Evolutionary conservation across 1,140 invertebrate species (phyloP).

Genomic region (Drosophila ananassae): DNA sequence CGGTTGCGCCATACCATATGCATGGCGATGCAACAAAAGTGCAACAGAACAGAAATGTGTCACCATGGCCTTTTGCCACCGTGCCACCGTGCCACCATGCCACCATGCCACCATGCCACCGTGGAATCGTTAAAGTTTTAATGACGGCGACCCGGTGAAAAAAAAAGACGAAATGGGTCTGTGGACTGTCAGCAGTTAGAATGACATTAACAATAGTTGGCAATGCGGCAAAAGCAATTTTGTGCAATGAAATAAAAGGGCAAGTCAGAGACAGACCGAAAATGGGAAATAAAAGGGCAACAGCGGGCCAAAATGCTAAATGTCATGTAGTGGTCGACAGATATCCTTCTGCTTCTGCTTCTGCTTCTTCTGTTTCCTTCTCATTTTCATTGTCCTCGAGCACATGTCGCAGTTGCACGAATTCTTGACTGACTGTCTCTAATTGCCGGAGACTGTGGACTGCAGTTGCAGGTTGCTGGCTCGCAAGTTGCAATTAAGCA

Average conservation of each 20-base stretch:
- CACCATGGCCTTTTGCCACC: constrained; percentile 59
- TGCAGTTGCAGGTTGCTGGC: constrained; percentile 8
- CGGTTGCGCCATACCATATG: constrained; percentile 39
- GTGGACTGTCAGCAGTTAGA: constrained; percentile 61
- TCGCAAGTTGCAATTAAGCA: constrained; percentile 62
- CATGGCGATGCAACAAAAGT: constrained; percentile 26
- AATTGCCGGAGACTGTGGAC: constrained; percentile 59
- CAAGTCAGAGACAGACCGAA: constrained; percentile 32
- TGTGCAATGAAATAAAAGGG: constrained; percentile 72
- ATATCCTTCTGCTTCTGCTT: constrained; percentile 12
- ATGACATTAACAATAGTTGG: constrained; percentile 79
- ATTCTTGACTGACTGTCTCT: constrained; percentile 64
- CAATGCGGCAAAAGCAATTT: constrained; percentile 80
- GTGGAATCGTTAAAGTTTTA: constrained; percentile 78
- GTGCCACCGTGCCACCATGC: constrained; percentile 69
- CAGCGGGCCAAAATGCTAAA: constrained; percentile 40
- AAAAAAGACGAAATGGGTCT: constrained; percentile 16
- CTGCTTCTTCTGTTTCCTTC: constrained; percentile 15
- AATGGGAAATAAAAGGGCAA: not conserved
- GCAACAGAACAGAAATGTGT: constrained; percentile 53
- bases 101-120: constrained; percentile 65
- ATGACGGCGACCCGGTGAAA: constrained; percentile 48
- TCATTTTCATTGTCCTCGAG: constrained; percentile 10
- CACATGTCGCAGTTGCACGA: constrained; percentile 13
- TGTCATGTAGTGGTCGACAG: constrained; percentile 59